These are phyloP conservation scores for Noctua janthina DNA, from an alignment of 2,888 invertebrate species.

Conservation along the genomic window DNA sequence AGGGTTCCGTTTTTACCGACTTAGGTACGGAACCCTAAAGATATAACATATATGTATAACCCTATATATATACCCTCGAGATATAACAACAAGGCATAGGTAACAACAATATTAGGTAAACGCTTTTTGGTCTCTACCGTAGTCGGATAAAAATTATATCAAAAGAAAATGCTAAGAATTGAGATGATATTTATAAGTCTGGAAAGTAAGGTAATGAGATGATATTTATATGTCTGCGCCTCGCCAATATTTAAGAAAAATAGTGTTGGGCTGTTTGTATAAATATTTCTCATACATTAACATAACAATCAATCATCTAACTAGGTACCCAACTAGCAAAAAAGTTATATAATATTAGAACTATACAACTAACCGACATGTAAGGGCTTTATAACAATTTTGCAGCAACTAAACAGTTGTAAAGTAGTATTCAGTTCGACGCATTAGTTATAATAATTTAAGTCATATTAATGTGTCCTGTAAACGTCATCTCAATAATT, in stretches of 20 bases:
- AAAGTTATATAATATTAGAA: no score
- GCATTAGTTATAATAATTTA: no score
- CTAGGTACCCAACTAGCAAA: no score
- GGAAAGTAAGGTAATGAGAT: neutral
- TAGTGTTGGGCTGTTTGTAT: neutral
- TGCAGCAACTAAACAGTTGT: no score
- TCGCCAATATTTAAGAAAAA: neutral
- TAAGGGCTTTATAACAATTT: no score
- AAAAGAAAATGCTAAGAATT: neutral
- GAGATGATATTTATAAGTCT: neutral
- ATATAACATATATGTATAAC: no score
- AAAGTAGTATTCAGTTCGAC: no score
- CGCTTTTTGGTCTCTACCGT: neutral
- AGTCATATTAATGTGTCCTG: no score
- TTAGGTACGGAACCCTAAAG: no score
- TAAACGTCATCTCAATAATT: no score
- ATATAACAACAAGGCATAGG: neutral
- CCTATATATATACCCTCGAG: neutral
- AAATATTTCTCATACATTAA: neutral
- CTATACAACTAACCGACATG: no score
- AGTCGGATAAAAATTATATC: neutral
- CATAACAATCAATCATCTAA: neutral
- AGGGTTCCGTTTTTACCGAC: no score
- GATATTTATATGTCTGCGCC: neutral
- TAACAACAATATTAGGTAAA: neutral